phyloP scores from a whole-genome alignment of 2,888 invertebrate species.

The Philereme transversata region DNA sequence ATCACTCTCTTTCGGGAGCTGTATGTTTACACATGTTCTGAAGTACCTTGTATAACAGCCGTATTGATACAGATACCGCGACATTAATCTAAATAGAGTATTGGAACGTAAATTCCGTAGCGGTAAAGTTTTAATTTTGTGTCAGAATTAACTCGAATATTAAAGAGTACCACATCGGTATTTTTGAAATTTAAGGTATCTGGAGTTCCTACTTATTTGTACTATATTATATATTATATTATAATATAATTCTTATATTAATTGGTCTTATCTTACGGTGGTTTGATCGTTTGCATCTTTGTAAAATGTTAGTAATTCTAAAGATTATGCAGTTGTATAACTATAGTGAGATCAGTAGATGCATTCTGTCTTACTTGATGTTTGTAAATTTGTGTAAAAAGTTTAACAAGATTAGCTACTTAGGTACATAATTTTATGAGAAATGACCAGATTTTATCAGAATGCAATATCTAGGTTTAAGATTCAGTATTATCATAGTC shows the following conservation, averaged over 20 bases:
- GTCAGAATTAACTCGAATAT: slow-evolving; percentile 69
- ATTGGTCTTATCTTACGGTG: slow-evolving; percentile 20
- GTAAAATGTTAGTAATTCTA: slow-evolving; percentile 18
- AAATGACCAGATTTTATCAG: slow-evolving; percentile 82
- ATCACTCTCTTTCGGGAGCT: no score
- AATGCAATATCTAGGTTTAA: slow-evolving; percentile 82
- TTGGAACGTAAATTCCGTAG: slow-evolving; percentile 20
- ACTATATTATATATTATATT: slow-evolving; percentile 39
- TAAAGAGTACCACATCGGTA: slow-evolving; percentile 35
- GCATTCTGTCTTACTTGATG: slow-evolving; percentile 62
- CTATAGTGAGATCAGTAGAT: slow-evolving; percentile 45
- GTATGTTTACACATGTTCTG: no score
- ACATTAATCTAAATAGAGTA: slow-evolving; percentile 28
- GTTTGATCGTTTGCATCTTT: slow-evolving; percentile 29
- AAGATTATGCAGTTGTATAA: slow-evolving; percentile 3
- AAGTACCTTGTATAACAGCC: no score
- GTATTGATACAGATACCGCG: slow-evolving; percentile 13
- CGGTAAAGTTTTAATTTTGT: slow-evolving; percentile 45
- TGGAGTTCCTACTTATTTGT: slow-evolving; percentile 76
- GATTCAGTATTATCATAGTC: slow-evolving; percentile 80
- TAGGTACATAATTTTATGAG: slow-evolving; percentile 69
- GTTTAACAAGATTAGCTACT: slow-evolving; percentile 51
- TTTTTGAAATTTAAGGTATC: slow-evolving; percentile 73
- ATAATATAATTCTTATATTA: slow-evolving; percentile 31
- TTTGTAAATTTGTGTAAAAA: slow-evolving; percentile 77